Conservation (phyloP, 2,888 invertebrate species). For the Acanthosepion esculentum region DNA sequence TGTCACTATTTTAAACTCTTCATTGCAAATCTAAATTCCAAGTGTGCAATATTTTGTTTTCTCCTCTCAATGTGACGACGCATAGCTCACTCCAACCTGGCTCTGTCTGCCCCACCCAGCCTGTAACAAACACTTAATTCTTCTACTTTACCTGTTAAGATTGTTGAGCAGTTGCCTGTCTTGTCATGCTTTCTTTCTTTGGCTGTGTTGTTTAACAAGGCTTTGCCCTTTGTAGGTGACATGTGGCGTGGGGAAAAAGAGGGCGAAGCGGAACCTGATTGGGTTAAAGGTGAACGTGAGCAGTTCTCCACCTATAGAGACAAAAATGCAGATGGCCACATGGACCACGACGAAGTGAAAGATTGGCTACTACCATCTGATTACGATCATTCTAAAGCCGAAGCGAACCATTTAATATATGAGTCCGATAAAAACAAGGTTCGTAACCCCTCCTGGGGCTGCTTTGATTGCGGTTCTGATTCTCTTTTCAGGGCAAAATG, state of each 20-base stretch:
- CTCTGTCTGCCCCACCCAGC: not conserved
- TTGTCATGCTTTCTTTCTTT: not conserved
- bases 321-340: conserved; percentile 87
- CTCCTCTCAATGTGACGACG: no score
- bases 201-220: conserved; percentile 39
- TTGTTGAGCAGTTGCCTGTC: not conserved
- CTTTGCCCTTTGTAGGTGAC: conserved; percentile 79
- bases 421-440: conserved; percentile 91
- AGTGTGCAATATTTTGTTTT: no score
- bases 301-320: conserved; percentile 89
- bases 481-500: not conserved
- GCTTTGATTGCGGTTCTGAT: not conserved
- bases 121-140: not conserved
- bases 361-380: conserved; percentile 94
- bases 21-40: no score
- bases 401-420: conserved; percentile 94
- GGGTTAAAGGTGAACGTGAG: conserved; percentile 94
- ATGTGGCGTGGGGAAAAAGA: conserved; percentile 83
- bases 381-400: conserved; percentile 97
- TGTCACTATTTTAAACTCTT: not conserved
- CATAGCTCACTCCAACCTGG: no score
- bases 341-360: conserved; percentile 89
- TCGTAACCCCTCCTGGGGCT: conserved; percentile 53
- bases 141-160: not conserved
- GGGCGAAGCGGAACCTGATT: conserved; percentile 86